phyloP scores from a whole-genome alignment of 2,888 invertebrate species.

The Tolmerus cingulatus region DNA sequence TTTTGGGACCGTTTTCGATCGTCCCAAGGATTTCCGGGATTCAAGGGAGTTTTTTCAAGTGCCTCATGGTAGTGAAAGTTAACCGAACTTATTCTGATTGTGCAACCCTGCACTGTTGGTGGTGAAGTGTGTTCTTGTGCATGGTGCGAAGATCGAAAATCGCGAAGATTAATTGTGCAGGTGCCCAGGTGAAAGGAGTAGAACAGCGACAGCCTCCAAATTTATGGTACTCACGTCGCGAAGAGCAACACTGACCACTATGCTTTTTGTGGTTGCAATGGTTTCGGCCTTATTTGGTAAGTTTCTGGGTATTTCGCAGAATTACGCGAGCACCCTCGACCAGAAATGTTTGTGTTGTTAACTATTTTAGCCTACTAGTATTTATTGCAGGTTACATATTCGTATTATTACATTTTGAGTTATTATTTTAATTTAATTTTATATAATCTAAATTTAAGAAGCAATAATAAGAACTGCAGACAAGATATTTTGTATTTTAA shows the following conservation, averaged over 20 bases:
- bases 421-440: background rate
- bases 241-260: background rate
- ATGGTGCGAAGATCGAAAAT: background rate
- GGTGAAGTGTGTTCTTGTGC: slow-evolving; percentile 2
- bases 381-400: background rate
- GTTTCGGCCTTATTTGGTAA: background rate
- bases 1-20: background rate
- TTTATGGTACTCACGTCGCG: background rate
- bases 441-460: background rate
- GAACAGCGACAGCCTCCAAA: background rate
- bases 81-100: background rate
- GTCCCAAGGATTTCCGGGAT: background rate
- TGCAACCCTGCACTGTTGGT: background rate
- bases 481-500: background rate
- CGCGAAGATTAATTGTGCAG: background rate
- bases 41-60: background rate
- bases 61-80: background rate
- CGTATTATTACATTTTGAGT: background rate
- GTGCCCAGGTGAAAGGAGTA: background rate
- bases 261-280: background rate
- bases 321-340: background rate
- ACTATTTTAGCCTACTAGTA: background rate
- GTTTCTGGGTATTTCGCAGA: background rate
- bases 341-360: background rate
- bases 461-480: background rate